phyloP scores from a whole-genome alignment of 2,113 vertebrate genomes.

The Thunnus thynnus region DNA sequence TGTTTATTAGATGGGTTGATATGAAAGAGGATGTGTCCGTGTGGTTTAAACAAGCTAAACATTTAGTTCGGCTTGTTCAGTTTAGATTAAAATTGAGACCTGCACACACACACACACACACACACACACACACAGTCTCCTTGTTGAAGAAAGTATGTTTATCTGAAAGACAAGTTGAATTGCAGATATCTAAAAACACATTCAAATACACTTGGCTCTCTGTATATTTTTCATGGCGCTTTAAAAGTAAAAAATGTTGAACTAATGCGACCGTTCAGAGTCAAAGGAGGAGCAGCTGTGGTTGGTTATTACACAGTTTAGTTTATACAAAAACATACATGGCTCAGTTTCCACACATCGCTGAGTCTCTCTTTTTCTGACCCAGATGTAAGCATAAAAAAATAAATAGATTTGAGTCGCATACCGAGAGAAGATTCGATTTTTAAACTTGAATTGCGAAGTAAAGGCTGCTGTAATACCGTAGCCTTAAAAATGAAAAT shows the following conservation, averaged over 20 bases:
- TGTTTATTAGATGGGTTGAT: constrained; percentile 36
- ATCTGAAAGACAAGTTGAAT: too few species aligned
- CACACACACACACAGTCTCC: too few species aligned
- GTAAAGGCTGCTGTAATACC: not conserved
- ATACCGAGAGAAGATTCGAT: not conserved
- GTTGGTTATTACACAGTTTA: not conserved
- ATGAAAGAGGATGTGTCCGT: constrained; percentile 19
- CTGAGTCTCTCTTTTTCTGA: not conserved
- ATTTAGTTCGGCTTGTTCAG: not conserved
- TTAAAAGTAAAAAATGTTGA: not conserved
- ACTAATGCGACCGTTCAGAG: not conserved
- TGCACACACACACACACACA: too few species aligned
- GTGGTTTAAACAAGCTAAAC: constrained; percentile 10
- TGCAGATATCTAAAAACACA: too few species aligned
- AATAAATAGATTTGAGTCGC: not conserved
- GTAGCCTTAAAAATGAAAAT: not conserved
- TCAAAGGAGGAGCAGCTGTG: constrained; percentile 6
- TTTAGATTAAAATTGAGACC: not conserved
- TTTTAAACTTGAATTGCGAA: not conserved
- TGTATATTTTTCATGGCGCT: not conserved
- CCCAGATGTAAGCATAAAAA: not conserved
- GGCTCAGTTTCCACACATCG: not conserved
- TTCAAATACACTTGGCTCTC: not conserved
- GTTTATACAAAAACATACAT: not conserved
- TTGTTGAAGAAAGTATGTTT: not conserved